Evolutionary conservation across 1,140 invertebrate species (phyloP).

Genomic region (Caenorhabditis inopinata): DNA sequence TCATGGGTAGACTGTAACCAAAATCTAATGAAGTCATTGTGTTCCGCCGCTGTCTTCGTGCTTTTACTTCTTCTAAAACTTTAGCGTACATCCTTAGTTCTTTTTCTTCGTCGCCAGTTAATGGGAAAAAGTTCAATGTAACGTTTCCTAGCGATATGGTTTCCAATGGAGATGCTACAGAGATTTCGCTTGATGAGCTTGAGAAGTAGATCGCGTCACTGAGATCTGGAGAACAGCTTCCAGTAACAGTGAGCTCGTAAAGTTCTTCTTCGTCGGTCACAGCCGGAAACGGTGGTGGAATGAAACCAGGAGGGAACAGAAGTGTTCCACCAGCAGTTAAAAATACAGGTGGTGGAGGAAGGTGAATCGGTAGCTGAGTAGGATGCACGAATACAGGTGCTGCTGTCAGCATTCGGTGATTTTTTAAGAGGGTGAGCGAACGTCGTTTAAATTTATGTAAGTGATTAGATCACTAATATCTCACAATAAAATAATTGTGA

Average conservation of each 20-base stretch:
- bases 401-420: not conserved
- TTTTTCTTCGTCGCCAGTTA: constrained; percentile 13
- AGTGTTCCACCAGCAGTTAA: not conserved
- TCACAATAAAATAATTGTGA: not conserved
- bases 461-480: not conserved
- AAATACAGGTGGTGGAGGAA: not conserved
- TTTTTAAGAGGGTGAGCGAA: not conserved
- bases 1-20: not conserved
- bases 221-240: not conserved
- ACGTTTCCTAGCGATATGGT: not conserved
- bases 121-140: not conserved
- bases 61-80: not conserved
- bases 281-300: constrained; percentile 19
- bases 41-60: not conserved
- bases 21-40: not conserved
- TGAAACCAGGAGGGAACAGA: not conserved
- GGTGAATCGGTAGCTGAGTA: not conserved
- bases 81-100: not conserved
- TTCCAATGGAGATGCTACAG: not conserved
- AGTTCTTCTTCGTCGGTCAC: constrained; percentile 7
- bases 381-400: constrained; percentile 26
- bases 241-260: not conserved
- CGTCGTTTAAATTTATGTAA: not conserved
- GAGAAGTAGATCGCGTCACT: not conserved
- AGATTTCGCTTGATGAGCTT: not conserved